Evolutionary conservation across 2,888 invertebrate genomes (phyloP).

Genomic region (Monopis laevigella): DNA sequence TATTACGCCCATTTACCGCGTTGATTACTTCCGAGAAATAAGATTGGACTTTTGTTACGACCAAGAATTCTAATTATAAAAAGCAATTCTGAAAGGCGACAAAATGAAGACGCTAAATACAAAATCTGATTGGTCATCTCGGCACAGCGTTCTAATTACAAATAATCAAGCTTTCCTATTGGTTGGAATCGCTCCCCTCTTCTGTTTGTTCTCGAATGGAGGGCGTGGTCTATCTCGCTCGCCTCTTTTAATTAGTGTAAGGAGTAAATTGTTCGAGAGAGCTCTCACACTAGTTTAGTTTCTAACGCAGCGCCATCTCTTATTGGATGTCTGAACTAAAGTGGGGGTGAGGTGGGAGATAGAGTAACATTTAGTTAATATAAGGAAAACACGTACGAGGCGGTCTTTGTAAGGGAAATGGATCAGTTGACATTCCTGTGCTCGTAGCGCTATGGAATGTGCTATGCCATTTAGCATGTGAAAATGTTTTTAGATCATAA

Average conservation of each 20-base stretch:
- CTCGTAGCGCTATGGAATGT: too few relatives aligned
- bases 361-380: constrained; percentile 60
- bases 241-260: constrained; percentile 68
- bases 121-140: constrained; percentile 62
- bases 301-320: constrained; percentile 55
- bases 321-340: constrained; percentile 57
- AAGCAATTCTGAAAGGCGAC: constrained; percentile 33
- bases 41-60: constrained; percentile 24
- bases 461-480: too few relatives aligned
- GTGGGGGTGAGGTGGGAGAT: constrained; percentile 42
- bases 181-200: constrained; percentile 50
- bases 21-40: constrained; percentile 41
- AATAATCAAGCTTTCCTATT: constrained; percentile 63
- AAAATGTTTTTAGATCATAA: too few relatives aligned
- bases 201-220: constrained; percentile 58
- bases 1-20: constrained; percentile 34
- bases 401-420: constrained; percentile 57
- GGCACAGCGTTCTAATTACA: constrained; percentile 61
- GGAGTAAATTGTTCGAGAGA: constrained; percentile 66
- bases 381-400: constrained; percentile 60
- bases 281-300: constrained; percentile 43
- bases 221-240: constrained; percentile 59
- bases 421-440: constrained; percentile 51
- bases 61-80: constrained; percentile 22
- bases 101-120: constrained; percentile 46